Percentiles rank a stretch among this genome's conserved stretches.
Conservation (phyloP, 2,113 vertebrate genomes). For the Cynoglossus semilaevis region DNA sequence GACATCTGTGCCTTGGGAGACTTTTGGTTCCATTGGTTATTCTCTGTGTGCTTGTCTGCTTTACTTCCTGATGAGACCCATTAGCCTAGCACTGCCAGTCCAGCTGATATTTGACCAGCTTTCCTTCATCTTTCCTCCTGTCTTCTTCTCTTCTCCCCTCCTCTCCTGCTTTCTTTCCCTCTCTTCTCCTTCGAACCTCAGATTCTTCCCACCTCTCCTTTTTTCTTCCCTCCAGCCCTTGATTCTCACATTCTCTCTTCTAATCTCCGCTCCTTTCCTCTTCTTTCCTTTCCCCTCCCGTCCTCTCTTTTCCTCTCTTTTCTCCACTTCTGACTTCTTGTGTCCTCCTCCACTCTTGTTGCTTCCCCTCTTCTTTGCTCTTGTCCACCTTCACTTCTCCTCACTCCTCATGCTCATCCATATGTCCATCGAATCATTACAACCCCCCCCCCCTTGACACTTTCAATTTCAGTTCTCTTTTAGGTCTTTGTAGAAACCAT, state of each 20-base stretch:
- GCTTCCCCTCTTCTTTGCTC: too few species aligned
- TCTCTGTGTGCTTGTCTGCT: constrained; percentile 37
- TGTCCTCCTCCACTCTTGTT: too few species aligned
- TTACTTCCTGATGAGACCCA: constrained; percentile 63
- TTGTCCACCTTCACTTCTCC: too few species aligned
- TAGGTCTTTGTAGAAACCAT: constrained; percentile 14
- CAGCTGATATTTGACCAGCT: constrained; percentile 67
- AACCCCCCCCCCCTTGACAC: constrained; percentile 13
- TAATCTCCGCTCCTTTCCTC: too few species aligned
- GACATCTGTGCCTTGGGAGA: constrained; percentile 50
- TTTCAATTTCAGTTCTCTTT: not conserved
- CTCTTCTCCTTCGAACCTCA: constrained; percentile 29
- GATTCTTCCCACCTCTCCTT: constrained; percentile 8
- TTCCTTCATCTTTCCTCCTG: constrained; percentile 54
- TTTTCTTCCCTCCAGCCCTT: constrained; percentile 1
- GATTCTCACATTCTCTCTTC: too few species aligned
- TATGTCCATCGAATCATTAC: constrained; percentile 1
- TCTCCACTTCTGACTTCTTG: not conserved
- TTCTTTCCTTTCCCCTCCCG: constrained; percentile 23
- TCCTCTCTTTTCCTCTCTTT: constrained; percentile 14
- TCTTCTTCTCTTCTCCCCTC: constrained; percentile 15
- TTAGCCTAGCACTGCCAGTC: constrained; percentile 72
- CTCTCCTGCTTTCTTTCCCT: not conserved
- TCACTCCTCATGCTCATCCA: not conserved
- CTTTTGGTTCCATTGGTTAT: constrained; percentile 54